Evolutionary conservation across 2,888 invertebrate genomes (phyloP).

Genomic region (Mythimna ferrago): DNA sequence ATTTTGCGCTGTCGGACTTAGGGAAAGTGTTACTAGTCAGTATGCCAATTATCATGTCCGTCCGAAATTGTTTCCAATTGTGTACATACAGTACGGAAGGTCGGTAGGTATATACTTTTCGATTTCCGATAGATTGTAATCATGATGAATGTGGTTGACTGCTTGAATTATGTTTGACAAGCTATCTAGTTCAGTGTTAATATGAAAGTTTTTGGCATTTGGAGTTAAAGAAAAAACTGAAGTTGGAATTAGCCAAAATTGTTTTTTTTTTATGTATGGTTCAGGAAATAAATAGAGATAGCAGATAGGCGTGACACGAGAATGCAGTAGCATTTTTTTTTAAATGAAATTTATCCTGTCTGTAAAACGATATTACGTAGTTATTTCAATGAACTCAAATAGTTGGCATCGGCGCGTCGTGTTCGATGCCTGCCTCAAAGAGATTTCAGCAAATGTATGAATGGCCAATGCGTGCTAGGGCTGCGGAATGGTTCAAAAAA

Average conservation of each 20-base stretch:
- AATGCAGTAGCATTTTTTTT: not conserved
- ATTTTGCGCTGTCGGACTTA: conserved; percentile 63
- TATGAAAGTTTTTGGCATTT: not conserved
- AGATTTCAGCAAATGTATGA: too few relatives aligned
- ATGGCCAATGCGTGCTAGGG: too few relatives aligned
- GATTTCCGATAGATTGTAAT: conserved; percentile 24
- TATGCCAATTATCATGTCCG: conserved; percentile 44
- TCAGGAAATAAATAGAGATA: not conserved
- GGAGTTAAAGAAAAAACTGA: not conserved
- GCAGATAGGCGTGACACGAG: not conserved
- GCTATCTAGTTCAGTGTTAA: not conserved
- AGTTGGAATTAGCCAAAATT: not conserved
- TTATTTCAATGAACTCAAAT: not conserved
- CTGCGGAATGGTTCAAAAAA: too few relatives aligned
- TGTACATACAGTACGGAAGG: not conserved
- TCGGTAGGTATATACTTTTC: not conserved
- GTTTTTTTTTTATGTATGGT: not conserved
- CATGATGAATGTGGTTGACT: conserved; percentile 1
- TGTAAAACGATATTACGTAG: not conserved
- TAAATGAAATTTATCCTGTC: not conserved
- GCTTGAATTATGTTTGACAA: conserved; percentile 28
- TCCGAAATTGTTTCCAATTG: conserved; percentile 35
- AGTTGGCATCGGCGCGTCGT: too few relatives aligned
- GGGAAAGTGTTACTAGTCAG: conserved; percentile 66
- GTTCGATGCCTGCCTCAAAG: too few relatives aligned